These are phyloP conservation scores for Hypsopygia costalis DNA, from an alignment of 2,888 invertebrate species.

Conservation along the genomic window DNA sequence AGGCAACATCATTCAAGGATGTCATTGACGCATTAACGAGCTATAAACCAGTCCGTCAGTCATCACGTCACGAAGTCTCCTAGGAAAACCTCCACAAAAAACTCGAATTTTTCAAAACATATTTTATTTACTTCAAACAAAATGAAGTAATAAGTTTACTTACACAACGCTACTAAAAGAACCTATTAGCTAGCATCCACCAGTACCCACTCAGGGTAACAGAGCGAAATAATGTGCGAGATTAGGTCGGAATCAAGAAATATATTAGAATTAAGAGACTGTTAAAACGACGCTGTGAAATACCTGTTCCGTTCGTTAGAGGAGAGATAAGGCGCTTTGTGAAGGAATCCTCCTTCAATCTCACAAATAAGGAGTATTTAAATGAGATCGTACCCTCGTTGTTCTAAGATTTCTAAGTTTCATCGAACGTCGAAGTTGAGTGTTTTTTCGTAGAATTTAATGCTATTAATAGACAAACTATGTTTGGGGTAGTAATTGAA, in stretches of 20 bases:
- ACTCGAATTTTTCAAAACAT: no score
- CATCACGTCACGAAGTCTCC: no score
- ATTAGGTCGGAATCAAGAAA: slow-evolving; percentile 9
- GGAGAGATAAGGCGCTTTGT: slow-evolving; percentile 8
- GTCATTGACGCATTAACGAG: no score
- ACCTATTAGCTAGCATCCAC: background rate
- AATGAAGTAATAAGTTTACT: slow-evolving; percentile 1
- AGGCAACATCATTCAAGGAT: no score
- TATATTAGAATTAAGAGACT: slow-evolving; percentile 10
- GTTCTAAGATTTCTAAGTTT: no score
- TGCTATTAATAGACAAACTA: no score
- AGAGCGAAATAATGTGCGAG: slow-evolving; percentile 3
- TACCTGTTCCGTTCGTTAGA: slow-evolving; percentile 6
- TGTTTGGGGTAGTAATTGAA: no score
- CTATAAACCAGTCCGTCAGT: no score
- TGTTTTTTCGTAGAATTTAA: no score
- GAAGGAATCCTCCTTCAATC: background rate
- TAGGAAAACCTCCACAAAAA: no score
- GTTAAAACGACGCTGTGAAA: slow-evolving; percentile 2
- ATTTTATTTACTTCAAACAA: background rate
- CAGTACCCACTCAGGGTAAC: slow-evolving; percentile 2
- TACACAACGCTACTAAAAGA: background rate
- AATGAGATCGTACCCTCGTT: background rate
- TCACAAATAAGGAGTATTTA: background rate
- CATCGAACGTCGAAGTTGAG: no score